Base-by-base conservation (phyloP, 1,140 invertebrate species). In the Drosophila guanche region DNA sequence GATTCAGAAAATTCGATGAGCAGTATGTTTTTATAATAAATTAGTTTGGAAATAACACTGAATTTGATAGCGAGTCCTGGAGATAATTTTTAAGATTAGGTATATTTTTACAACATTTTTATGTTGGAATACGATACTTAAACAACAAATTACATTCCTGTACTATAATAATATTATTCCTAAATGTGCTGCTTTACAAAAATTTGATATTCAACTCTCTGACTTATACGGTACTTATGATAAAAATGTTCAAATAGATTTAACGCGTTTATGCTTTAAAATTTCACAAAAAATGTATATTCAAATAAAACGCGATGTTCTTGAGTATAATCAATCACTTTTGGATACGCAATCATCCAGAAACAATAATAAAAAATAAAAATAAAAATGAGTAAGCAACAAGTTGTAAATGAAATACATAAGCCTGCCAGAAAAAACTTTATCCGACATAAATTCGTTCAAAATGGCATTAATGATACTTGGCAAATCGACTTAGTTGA, bases 401-500 rank as follows among this genome's bases (percentile, higher is more conserved):
- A 43, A 55, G 53, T 29, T 55, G 40, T 55, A 5, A 25, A 10
- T 42, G 12, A 47, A 58, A 58, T 58, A 46, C 29, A 47, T 22
- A 58, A 40, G 22, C 43, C 5, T 22, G 25, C 5, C 2, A 8
- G 14, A 20, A 33, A 20, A 20, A 46, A 29, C 5, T 57, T 56
- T 27, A 27, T 6, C 4, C 8, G 8, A 5, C 14, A 14, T 4
- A 57, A 46, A 27, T 55, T 43, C 16, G 53, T 56, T n/a, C 25
- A 45, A 10, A 56, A 27, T 7, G 56, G 56, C 1, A 47, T 57
- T 22, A 43, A 45, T 23, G 55, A 47, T 7, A 46, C 42, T 3
- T 57, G 43, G 43, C 54, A 47, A 33, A 46, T 56, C 10, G 42
- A 23, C 33, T 46, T 46, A 10, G 16, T 57, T 46, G 20, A 47